phyloP scores from a whole-genome alignment of 2,888 invertebrate genomes.

The Bimastos eiseni region DNA sequence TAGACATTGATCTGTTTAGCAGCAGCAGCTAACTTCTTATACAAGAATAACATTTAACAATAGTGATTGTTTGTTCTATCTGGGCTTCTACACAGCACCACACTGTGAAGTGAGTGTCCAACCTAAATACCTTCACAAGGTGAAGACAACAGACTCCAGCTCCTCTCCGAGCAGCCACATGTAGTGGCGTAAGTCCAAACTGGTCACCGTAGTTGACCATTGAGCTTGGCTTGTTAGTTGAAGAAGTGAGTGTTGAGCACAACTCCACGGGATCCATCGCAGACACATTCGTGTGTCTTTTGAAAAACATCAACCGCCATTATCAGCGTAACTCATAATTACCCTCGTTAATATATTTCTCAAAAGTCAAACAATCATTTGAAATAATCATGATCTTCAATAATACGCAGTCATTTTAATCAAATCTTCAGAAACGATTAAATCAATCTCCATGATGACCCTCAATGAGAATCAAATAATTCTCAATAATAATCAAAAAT shows the following conservation, averaged over 20 bases:
- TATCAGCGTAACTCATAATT: neutral
- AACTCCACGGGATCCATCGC: slow-evolving; percentile 63
- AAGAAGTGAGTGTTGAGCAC: slow-evolving; percentile 58
- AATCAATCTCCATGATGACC: no score
- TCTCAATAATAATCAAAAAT: neutral
- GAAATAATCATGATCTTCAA: neutral
- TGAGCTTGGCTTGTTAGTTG: slow-evolving; percentile 34
- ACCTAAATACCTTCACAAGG: slow-evolving; percentile 56
- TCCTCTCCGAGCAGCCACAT: slow-evolving; percentile 63
- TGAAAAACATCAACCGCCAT: neutral
- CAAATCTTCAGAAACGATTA: neutral
- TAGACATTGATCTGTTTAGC: no score
- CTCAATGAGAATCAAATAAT: neutral
- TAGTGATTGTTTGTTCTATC: no score
- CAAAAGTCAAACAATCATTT: neutral
- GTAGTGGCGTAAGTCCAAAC: slow-evolving; percentile 60
- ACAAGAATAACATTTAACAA: no score
- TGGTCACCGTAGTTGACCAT: slow-evolving; percentile 57
- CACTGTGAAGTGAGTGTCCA: neutral
- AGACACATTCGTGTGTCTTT: slow-evolving; percentile 50
- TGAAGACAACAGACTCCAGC: slow-evolving; percentile 64
- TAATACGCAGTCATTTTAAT: neutral
- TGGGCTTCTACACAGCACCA: neutral
- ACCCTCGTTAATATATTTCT: neutral
- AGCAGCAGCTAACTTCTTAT: no score